Evolutionary conservation across 2,113 vertebrate species (phyloP).

Genomic region (Ophiodon elongatus): DNA sequence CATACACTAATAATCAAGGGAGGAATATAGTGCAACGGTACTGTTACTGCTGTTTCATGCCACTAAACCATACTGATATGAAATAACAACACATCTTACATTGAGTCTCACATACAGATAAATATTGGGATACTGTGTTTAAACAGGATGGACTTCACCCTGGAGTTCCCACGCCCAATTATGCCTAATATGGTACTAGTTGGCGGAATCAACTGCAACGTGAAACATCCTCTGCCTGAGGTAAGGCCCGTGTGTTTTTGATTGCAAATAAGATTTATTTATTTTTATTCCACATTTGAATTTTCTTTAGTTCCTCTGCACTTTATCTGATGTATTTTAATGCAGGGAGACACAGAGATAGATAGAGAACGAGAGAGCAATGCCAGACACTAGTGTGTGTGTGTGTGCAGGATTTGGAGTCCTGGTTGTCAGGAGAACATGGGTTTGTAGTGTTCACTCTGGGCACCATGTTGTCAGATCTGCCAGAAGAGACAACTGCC

Average conservation of each 20-base stretch:
- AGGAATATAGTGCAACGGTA: not conserved
- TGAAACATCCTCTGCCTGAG: slow-evolving; percentile 72
- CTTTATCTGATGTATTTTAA: not conserved
- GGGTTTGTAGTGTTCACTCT: slow-evolving; percentile 94
- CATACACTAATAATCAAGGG: not conserved
- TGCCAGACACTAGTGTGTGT: not conserved
- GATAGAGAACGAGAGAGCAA: not conserved
- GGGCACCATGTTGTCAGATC: slow-evolving; percentile 89
- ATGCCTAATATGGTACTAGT: slow-evolving; percentile 90
- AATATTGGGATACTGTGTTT: slow-evolving; percentile 3
- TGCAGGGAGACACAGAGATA: not conserved
- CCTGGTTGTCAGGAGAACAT: slow-evolving; percentile 91
- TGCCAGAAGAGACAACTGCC: slow-evolving; percentile 86
- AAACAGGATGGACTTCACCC: slow-evolving; percentile 83
- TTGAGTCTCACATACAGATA: not conserved
- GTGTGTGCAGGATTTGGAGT: slow-evolving; percentile 88
- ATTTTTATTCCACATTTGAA: not conserved
- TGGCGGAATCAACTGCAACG: slow-evolving; percentile 86
- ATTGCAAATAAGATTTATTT: not conserved
- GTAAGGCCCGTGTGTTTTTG: slow-evolving; percentile 54
- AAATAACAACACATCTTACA: not conserved
- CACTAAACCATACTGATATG: not conserved
- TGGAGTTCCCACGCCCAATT: slow-evolving; percentile 87
- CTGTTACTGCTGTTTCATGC: not conserved
- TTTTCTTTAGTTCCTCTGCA: not conserved